Evolutionary conservation across 2,888 invertebrate species (phyloP), one percentile per base, ranked within the genome.

Genomic region (Leistus spinibarbis): DNA sequence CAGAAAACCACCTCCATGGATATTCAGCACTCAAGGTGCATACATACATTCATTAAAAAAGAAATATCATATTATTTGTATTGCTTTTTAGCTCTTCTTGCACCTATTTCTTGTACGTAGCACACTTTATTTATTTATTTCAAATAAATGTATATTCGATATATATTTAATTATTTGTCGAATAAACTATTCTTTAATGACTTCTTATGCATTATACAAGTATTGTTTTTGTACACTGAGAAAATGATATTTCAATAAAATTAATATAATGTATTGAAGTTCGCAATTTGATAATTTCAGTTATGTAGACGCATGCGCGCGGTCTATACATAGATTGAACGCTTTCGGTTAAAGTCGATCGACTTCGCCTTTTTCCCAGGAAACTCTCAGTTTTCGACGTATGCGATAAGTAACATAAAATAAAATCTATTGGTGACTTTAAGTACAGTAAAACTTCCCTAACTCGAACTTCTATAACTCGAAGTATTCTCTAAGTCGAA

Each of bases 1-100:
- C 88, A 75, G 85, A 85, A 79, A 83, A 81, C 80, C 80, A 82
- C 77, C 82, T 82, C 71, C 79, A 80, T 72, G 82, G 81, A 79
- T 83, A 83, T 77, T 83, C 85, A 79, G 85, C 85, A 83, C 84
- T 86, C 76, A 86, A 86, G 86, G 86, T 86, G 84, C 80, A 83
- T 16, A 54, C 63, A 54, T 4, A 53, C 17, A 66, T 60, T 74
- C 20, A n/a, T n/a, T n/a, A n/a, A n/a, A n/a, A n/a, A n/a, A n/a
- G n/a, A 63, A 22, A 16, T 23, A 2, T 19, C 57, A 71, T 22
- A 40, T 10, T 54, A 20, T 63, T 60, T 64, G 24, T 76, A 70
- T 22, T 20, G 71, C 72, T 73, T 69, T 64, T 65, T 63, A 16
- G 60, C 69, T 72, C 69, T 65, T 73, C 68, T 68, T 23, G 62